Conservation (phyloP, 2,113 vertebrate genomes). For the Amphiprion percula region DNA sequence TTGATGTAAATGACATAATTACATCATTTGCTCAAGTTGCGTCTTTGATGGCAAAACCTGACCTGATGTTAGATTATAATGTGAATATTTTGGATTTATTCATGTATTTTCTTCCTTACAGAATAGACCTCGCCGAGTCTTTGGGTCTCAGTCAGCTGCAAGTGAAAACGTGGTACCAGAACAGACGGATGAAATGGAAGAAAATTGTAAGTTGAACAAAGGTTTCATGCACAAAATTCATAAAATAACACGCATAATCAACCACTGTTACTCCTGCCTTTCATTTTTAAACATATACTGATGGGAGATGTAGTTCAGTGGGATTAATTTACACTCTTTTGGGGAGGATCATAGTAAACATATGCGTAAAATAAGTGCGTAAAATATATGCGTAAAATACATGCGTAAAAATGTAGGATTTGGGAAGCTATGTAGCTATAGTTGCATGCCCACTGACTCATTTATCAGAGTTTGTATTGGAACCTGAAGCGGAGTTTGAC, state of each 20-base stretch:
- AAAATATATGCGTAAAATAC: no score
- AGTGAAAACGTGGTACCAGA: constrained; percentile 99
- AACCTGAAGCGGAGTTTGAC: neutral
- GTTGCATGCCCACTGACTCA: no score
- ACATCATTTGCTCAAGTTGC: neutral
- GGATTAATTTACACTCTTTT: neutral
- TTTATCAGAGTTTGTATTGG: neutral
- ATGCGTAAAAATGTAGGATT: no score
- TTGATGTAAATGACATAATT: neutral
- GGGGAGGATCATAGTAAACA: no score
- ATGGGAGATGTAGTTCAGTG: neutral
- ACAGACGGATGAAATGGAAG: constrained; percentile 99
- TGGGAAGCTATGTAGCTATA: no score
- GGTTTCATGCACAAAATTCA: no score
- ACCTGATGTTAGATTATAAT: neutral
- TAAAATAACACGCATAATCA: neutral
- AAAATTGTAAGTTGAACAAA: constrained; percentile 93
- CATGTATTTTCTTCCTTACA: constrained; percentile 65
- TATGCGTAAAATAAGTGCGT: no score
- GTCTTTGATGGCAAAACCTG: neutral
- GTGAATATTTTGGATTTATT: neutral
- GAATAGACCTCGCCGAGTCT: constrained; percentile 99
- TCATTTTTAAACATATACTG: neutral
- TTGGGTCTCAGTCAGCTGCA: constrained; percentile 98
- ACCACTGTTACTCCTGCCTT: neutral